These are phyloP conservation scores for Laspeyria flexula DNA, from an alignment of 2,888 invertebrate species.

Conservation along the genomic window DNA sequence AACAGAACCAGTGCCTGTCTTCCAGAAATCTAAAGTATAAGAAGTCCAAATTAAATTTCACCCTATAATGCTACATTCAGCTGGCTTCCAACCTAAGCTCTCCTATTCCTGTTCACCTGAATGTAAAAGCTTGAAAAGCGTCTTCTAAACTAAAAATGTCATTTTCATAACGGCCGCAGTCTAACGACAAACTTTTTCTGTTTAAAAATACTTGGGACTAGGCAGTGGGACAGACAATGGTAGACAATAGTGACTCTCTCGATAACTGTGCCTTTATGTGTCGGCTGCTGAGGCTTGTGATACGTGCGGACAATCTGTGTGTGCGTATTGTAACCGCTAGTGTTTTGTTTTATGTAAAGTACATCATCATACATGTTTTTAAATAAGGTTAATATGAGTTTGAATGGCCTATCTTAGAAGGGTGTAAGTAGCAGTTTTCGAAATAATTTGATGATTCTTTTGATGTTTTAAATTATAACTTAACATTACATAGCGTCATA, in stretches of 20 bases:
- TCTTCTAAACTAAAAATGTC: slow-evolving; percentile 35
- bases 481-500: too few species aligned
- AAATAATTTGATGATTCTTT: too few species aligned
- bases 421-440: too few species aligned
- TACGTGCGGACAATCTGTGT: neutral
- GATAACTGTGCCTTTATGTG: slow-evolving; percentile 40
- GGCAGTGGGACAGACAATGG: slow-evolving; percentile 37
- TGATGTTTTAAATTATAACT: too few species aligned
- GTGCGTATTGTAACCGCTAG: neutral
- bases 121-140: slow-evolving; percentile 14
- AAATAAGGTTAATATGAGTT: too few species aligned
- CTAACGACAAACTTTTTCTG: slow-evolving; percentile 42
- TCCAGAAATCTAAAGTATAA: too few species aligned
- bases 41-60: too few species aligned
- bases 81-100: neutral
- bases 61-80: too few species aligned
- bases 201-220: slow-evolving; percentile 48
- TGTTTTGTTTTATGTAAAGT: neutral
- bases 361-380: too few species aligned
- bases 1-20: too few species aligned
- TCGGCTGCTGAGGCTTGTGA: neutral
- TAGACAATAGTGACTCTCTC: slow-evolving; percentile 39
- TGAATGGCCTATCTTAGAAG: too few species aligned
- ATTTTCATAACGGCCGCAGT: slow-evolving; percentile 35
- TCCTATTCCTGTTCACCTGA: neutral